Percentiles rank a stretch among this genome's conserved stretches.
These are phyloP conservation scores for Dorcus hopei DNA, from an alignment of 2,888 invertebrate genomes.

Conservation along the genomic window DNA sequence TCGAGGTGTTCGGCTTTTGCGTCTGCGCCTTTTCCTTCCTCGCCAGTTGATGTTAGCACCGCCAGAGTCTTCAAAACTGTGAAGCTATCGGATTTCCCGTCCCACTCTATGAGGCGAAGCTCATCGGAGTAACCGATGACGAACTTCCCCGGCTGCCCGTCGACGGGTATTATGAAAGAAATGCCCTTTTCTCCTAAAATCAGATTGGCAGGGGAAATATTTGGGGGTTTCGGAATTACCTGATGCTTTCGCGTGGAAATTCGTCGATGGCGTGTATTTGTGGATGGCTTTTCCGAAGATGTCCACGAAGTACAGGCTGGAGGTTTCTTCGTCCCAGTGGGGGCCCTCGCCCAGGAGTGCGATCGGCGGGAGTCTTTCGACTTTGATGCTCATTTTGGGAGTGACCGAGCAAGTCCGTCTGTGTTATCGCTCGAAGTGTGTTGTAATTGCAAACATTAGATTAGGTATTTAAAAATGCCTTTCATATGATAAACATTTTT, in stretches of 20 bases:
- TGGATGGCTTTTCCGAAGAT: conserved; percentile 53
- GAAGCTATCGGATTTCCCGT: conserved; percentile 52
- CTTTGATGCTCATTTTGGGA: background rate
- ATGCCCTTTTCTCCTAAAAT: conserved; percentile 29
- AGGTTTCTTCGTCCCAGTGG: conserved; percentile 60
- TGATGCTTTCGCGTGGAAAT: conserved; percentile 17
- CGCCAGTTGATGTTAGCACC: conserved; percentile 55
- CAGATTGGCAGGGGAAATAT: background rate
- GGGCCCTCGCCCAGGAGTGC: conserved; percentile 61
- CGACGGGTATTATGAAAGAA: conserved; percentile 61
- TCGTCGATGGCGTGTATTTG: conserved; percentile 48
- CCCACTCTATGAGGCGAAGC: conserved; percentile 61
- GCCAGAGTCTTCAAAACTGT: conserved; percentile 51
- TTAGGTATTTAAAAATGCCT: too few species aligned
- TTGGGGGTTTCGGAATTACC: background rate
- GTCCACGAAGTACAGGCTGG: conserved; percentile 63
- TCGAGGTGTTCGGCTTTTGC: conserved; percentile 54
- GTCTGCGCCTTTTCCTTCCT: background rate
- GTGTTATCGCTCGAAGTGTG: too few species aligned
- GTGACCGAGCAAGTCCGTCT: too few species aligned
- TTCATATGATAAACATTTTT: too few species aligned
- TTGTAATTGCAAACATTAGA: too few species aligned
- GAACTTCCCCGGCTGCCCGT: conserved; percentile 57
- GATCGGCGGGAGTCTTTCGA: conserved; percentile 8
- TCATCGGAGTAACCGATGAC: conserved; percentile 58